Percentiles rank a stretch among this genome's conserved stretches.
phyloP scores from a whole-genome alignment of 2,797 vertebrate genomes.

The Squalus acanthias region DNA sequence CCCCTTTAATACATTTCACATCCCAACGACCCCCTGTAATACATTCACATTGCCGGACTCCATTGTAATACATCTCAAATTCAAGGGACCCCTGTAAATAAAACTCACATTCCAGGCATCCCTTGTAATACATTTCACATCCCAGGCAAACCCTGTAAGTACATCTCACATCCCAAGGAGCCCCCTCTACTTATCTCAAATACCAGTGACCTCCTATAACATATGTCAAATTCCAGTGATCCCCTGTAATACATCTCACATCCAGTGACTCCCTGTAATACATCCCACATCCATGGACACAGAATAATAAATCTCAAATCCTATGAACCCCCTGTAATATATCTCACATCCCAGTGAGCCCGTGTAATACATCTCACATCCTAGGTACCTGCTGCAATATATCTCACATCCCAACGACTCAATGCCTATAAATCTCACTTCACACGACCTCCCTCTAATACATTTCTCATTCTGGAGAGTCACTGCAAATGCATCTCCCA shows the following conservation, averaged over 20 bases:
- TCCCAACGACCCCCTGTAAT: too few relatives aligned
- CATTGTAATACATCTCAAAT: too few relatives aligned
- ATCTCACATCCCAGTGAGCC: background rate
- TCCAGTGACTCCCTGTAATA: background rate
- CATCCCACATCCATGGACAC: background rate
- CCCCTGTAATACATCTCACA: background rate
- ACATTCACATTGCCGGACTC: too few relatives aligned
- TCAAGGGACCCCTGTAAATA: too few relatives aligned
- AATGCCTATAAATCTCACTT: background rate
- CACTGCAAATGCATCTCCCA: background rate
- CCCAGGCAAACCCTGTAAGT: too few relatives aligned
- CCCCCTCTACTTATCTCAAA: too few relatives aligned
- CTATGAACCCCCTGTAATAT: background rate
- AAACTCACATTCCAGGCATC: too few relatives aligned
- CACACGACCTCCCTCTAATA: background rate
- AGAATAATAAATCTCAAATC: too few relatives aligned
- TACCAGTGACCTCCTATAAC: too few relatives aligned
- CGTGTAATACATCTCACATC: background rate
- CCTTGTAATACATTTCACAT: too few relatives aligned
- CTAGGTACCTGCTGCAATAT: background rate
- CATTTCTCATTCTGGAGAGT: background rate
- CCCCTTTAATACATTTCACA: too few relatives aligned
- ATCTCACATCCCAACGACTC: background rate
- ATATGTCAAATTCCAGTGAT: background rate
- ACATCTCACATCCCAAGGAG: too few relatives aligned